A percentile compares a stretch with the other conserved stretches of the same genome.
phyloP scores from a whole-genome alignment of 2,113 vertebrate species.

The Uropsilus gracilis region DNA sequence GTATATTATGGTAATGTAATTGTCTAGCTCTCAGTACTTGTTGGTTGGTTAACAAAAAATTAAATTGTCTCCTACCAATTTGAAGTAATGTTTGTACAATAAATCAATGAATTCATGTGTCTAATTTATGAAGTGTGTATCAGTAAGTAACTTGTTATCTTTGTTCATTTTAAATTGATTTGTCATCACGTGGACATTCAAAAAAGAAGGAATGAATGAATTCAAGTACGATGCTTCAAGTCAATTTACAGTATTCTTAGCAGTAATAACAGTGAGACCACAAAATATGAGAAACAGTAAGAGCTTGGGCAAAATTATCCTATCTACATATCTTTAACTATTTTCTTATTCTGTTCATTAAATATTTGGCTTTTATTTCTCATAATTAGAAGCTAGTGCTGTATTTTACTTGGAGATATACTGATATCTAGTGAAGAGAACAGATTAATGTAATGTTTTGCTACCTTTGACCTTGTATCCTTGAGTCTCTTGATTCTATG shows the following conservation, averaged over 20 bases:
- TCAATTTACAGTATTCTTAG: slow-evolving; percentile 66
- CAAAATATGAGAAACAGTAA: slow-evolving; percentile 68
- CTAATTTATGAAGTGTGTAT: slow-evolving; percentile 27
- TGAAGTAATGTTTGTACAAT: not conserved
- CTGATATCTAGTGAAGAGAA: slow-evolving; percentile 87
- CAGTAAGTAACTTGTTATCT: slow-evolving; percentile 64
- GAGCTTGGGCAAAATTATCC: slow-evolving; percentile 54
- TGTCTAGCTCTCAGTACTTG: not conserved
- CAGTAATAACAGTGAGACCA: slow-evolving; percentile 65
- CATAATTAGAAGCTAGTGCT: slow-evolving; percentile 87
- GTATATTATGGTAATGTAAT: slow-evolving; percentile 14
- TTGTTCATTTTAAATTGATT: slow-evolving; percentile 69
- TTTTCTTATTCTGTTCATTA: slow-evolving; percentile 34
- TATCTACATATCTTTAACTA: not conserved
- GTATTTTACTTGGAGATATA: slow-evolving; percentile 84
- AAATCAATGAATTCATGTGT: slow-evolving; percentile 46
- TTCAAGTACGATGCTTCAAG: not conserved
- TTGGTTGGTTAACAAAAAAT: slow-evolving; percentile 35
- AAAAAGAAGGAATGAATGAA: slow-evolving; percentile 61
- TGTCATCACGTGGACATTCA: slow-evolving; percentile 61
- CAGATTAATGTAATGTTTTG: slow-evolving; percentile 95
- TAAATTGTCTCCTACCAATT: slow-evolving; percentile 40
- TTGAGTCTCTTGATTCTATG: slow-evolving; percentile 92
- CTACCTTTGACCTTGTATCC: slow-evolving; percentile 93
- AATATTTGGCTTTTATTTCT: slow-evolving; percentile 77